Base-by-base conservation (phyloP, 2,888 invertebrate genomes). In the Apotomis turbidana region DNA sequence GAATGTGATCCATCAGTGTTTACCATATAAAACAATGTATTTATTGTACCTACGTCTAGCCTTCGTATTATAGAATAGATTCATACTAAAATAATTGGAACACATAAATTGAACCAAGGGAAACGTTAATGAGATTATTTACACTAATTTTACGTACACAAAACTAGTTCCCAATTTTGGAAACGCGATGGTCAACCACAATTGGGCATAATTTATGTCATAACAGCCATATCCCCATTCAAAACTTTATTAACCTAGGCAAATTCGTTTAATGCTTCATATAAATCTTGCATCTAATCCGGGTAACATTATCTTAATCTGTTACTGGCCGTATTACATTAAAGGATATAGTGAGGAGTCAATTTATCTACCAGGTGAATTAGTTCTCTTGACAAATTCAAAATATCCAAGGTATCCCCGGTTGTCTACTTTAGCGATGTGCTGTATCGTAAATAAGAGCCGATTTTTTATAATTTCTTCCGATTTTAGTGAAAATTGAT, bases 271-370 rank as follows among this genome's bases (percentile, higher is more conserved):
- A 66, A 66, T 66, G 46, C n/a, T 27, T 55, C 57, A 57, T 66
- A 55, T 66, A 66, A 66, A 66, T 66, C 46, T 66, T 57, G 55
- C 46, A 27, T 57, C 27, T 66, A 57, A 66, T 44, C 66, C 55
- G 27, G 66, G 55, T 55, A n/a, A 58, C 58, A 66, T 66, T 66
- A 57, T 66, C 66, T 66, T 55, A 66, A 66, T 66, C 66, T 57
- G 57, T 46, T 46, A 27, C 66, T 55, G 46, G 57, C 66, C 66
- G 44, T 66, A 55, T 66, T 66, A 66, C 44, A 64, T 9, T 66
- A 66, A 64, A 64, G 64, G 66, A 57, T 55, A 51, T 13, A 46
- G 46, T n/a, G 44, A 12, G 57, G 66, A 55, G 44, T 27, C 63
- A 63, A 54, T 66, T 66, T 66, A 36, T 64, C 41, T 41, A 36